These are phyloP conservation scores for Dryomyza anilis DNA, from an alignment of 2,888 invertebrate genomes.

Conservation along the genomic window DNA sequence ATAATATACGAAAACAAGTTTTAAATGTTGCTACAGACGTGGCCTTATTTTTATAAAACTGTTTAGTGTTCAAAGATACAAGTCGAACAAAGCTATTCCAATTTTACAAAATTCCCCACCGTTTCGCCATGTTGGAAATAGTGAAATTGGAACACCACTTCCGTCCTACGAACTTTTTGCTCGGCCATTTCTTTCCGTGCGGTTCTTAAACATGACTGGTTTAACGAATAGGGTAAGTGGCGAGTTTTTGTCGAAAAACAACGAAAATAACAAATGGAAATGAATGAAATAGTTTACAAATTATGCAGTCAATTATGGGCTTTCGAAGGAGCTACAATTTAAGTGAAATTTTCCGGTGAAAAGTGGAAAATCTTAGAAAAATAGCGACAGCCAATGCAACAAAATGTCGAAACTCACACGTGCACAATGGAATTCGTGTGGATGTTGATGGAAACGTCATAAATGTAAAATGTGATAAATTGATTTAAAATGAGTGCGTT, in stretches of 20 bases:
- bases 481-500: background rate
- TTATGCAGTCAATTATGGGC: background rate
- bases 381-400: too few species aligned
- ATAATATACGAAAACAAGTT: too few species aligned
- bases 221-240: constrained; percentile 77
- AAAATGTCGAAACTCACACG: background rate
- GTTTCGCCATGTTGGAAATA: constrained; percentile 13
- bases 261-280: constrained; percentile 29
- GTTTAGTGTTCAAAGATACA: too few species aligned
- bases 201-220: constrained; percentile 79
- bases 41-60: too few species aligned
- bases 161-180: constrained; percentile 41
- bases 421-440: background rate
- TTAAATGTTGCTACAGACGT: too few species aligned
- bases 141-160: constrained; percentile 38
- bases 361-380: background rate
- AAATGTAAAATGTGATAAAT: constrained; percentile 26
- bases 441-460: background rate
- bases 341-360: background rate
- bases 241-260: constrained; percentile 41
- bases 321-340: constrained; percentile 1
- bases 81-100: background rate
- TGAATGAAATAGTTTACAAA: constrained; percentile 31
- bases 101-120: background rate
- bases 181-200: constrained; percentile 69